Evolutionary conservation across 2,113 vertebrate species (phyloP).

Genomic region (Bos taurus): ARS-UCD2.0 NC_037330.1:14211001-14211500

Average conservation of each 20-base stretch:
- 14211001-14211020: neutral
- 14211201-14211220: neutral
- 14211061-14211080: neutral
- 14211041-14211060: neutral
- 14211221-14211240: neutral
- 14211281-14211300: neutral
- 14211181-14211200: neutral
- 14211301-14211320: neutral
- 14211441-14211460: neutral
- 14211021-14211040: neutral
- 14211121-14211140: neutral
- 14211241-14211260: neutral
- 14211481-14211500: neutral
- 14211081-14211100: neutral
- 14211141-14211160: neutral
- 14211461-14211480: neutral
- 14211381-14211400: neutral
- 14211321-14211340: neutral
- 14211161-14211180: too few relatives aligned
- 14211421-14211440: neutral
- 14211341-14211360: too few relatives aligned
- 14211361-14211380: neutral
- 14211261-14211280: neutral
- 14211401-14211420: neutral
- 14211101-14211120: neutral